Conservation (phyloP, 2,888 invertebrate genomes). For the Mythimna pallens region DNA sequence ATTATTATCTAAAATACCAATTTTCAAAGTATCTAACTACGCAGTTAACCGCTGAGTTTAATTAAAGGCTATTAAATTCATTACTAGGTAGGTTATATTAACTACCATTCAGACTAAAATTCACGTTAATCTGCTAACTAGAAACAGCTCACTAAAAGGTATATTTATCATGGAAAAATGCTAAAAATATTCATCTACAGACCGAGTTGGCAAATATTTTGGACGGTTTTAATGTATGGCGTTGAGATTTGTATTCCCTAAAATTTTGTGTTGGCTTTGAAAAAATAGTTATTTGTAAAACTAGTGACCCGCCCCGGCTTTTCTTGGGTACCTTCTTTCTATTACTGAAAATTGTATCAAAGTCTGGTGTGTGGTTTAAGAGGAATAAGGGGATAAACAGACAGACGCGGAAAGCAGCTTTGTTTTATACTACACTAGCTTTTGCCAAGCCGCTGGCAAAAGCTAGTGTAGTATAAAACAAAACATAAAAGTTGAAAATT, state of each 20-base stretch:
- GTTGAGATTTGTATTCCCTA: slow-evolving; percentile 18
- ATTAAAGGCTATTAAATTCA: slow-evolving; percentile 42
- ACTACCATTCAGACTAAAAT: slow-evolving; percentile 26
- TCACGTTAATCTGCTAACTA: slow-evolving; percentile 8
- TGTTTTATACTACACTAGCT: too few relatives aligned
- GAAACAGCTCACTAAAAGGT: slow-evolving; percentile 15
- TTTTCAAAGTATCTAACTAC: slow-evolving; percentile 32
- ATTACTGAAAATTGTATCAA: too few relatives aligned
- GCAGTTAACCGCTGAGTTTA: slow-evolving; percentile 24
- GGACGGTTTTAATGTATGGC: slow-evolving; percentile 18
- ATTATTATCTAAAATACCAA: slow-evolving; percentile 35
- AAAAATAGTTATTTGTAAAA: neutral
- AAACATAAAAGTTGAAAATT: too few relatives aligned
- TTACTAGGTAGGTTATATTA: slow-evolving; percentile 1
- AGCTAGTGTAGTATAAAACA: too few relatives aligned
- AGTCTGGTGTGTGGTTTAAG: too few relatives aligned
- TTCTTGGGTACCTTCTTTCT: too few relatives aligned
- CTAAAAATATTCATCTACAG: slow-evolving; percentile 20
- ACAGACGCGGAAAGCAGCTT: too few relatives aligned
- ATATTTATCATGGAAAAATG: slow-evolving; percentile 22
- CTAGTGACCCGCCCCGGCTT: too few relatives aligned
- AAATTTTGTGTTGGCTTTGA: neutral
- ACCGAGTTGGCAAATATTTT: slow-evolving; percentile 42
- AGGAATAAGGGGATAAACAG: too few relatives aligned
- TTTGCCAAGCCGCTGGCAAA: too few relatives aligned